phyloP scores from a whole-genome alignment of 2,113 vertebrate species.

The Herpailurus yagouaroundi region DNA sequence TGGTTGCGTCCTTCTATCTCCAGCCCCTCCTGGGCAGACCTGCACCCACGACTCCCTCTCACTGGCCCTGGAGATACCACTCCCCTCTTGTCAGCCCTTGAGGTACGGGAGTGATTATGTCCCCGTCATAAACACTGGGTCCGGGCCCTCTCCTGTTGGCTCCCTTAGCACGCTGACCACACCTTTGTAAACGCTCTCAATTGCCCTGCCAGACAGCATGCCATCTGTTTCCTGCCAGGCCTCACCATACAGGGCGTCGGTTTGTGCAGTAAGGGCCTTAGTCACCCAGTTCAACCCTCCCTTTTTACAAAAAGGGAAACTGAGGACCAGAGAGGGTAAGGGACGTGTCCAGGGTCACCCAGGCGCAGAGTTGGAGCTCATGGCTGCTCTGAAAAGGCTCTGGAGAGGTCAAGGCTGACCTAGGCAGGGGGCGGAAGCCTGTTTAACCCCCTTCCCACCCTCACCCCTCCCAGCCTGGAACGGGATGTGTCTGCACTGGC shows the following conservation, averaged over 20 bases:
- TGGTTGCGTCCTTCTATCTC: not conserved
- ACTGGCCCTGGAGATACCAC: not conserved
- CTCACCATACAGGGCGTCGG: fast-evolving
- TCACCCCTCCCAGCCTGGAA: not conserved
- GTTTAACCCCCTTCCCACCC: not conserved
- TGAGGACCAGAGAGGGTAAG: not conserved
- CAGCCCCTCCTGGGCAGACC: not conserved
- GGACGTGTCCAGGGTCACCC: not conserved
- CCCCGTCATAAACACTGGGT: not conserved
- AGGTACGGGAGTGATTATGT: not conserved
- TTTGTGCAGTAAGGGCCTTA: not conserved
- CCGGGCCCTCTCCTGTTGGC: not conserved
- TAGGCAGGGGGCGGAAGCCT: not conserved
- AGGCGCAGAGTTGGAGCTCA: not conserved
- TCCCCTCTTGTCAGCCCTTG: not conserved
- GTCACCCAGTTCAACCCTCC: not conserved
- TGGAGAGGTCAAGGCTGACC: not conserved
- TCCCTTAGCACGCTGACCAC: not conserved
- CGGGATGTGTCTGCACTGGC: not conserved
- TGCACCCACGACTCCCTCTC: not conserved
- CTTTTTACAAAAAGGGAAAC: not conserved
- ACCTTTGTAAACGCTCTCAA: not conserved
- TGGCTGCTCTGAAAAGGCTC: not conserved
- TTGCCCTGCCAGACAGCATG: not conserved
- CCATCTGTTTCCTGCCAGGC: conserved; percentile 54